Evolutionary conservation across 2,888 invertebrate species (phyloP).

Genomic region (Habroteleia sp.): DNA sequence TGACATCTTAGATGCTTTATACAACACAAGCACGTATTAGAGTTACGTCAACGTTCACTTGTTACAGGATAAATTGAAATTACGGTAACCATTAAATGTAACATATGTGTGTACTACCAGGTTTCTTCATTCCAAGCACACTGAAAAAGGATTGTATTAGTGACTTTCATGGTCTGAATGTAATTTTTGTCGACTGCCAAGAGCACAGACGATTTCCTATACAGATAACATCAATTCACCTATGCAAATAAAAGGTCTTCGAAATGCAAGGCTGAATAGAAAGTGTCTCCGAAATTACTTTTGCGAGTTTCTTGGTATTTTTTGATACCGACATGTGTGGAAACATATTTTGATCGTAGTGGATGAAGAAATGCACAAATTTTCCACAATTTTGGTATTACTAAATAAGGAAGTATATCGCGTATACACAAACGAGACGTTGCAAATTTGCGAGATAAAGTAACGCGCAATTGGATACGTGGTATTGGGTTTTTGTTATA

Average conservation of each 20-base stretch:
- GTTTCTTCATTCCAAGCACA: constrained; percentile 19
- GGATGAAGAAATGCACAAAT: constrained; percentile 15
- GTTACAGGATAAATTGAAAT: constrained; percentile 47
- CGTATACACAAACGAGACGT: constrained; percentile 1
- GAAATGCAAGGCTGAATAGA: constrained; percentile 11
- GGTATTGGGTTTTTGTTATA: constrained; percentile 61
- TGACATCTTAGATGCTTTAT: constrained; percentile 42
- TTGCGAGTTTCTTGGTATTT: too few species aligned
- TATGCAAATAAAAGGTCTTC: constrained; percentile 8
- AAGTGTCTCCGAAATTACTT: constrained; percentile 15
- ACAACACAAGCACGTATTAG: constrained; percentile 41
- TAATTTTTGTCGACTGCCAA: constrained; percentile 17
- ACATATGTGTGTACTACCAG: constrained; percentile 12
- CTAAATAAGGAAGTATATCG: constrained; percentile 27
- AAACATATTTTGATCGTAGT: too few species aligned
- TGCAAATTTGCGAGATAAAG: constrained; percentile 16
- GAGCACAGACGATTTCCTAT: constrained; percentile 11
- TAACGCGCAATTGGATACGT: constrained; percentile 11
- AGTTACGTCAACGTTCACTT: constrained; percentile 50
- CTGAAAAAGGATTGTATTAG: constrained; percentile 27
- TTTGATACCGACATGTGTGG: too few species aligned
- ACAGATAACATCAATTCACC: constrained; percentile 26
- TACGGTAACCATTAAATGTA: constrained; percentile 50
- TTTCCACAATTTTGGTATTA: constrained; percentile 6
- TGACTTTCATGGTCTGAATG: constrained; percentile 37